phyloP scores from a whole-genome alignment of 2,797 vertebrate species.

The Echeneis naucrates region DNA sequence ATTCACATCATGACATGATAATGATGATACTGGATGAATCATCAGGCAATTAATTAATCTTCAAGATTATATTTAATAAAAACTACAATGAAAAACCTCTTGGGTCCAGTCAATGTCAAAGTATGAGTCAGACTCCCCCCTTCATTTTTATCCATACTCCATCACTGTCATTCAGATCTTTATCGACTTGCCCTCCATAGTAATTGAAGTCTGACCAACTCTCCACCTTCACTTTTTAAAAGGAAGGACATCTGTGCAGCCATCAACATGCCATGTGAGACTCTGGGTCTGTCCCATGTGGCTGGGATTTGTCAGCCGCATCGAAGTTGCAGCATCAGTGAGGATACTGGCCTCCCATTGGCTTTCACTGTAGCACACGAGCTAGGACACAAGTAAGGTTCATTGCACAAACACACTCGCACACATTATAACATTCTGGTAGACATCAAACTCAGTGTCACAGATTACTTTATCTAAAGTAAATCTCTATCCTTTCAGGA shows the following conservation, averaged over 20 bases:
- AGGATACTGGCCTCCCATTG: slow-evolving; percentile 94
- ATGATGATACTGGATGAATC: no score
- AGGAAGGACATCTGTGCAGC: slow-evolving; percentile 97
- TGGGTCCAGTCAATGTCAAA: no score
- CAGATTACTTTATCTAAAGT: no score
- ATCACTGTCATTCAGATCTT: not conserved
- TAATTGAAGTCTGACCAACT: not conserved
- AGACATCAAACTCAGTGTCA: no score
- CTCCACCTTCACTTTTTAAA: slow-evolving; percentile 18
- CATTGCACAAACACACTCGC: not conserved
- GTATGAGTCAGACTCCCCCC: no score
- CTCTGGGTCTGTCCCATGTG: slow-evolving; percentile 95
- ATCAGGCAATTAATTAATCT: no score
- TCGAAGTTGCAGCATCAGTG: slow-evolving; percentile 95
- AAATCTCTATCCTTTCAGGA: no score
- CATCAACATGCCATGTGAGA: slow-evolving; percentile 95
- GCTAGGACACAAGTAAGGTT: slow-evolving; percentile 95
- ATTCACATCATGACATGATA: no score
- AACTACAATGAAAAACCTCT: no score
- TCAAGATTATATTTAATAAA: no score
- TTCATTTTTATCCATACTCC: not conserved
- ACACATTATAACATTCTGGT: no score
- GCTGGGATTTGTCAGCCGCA: slow-evolving; percentile 96
- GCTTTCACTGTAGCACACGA: slow-evolving; percentile 98
- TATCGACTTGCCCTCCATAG: not conserved